phyloP scores from a whole-genome alignment of 2,888 invertebrate genomes.

The Cantharis flavilabris region DNA sequence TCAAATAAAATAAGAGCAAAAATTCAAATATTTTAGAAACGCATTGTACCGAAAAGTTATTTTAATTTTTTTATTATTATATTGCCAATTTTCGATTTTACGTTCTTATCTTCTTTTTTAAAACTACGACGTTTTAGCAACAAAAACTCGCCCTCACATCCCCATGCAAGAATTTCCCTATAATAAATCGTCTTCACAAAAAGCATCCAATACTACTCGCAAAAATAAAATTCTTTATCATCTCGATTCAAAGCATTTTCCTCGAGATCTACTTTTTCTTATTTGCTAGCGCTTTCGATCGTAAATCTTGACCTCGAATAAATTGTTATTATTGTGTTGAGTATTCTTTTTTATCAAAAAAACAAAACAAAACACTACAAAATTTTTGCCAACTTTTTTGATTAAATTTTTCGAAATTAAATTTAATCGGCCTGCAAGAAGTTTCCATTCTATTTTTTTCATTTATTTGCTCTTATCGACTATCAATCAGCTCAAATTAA shows the following conservation, averaged over 20 bases:
- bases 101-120: background rate
- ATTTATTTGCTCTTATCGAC: background rate
- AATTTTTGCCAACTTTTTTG: background rate
- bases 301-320: constrained; percentile 15
- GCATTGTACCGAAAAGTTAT: background rate
- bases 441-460: background rate
- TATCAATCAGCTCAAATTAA: background rate
- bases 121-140: background rate
- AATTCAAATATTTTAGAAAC: background rate
- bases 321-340: constrained; percentile 12
- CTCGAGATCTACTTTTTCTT: constrained; percentile 17
- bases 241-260: constrained; percentile 20
- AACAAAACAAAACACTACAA: background rate
- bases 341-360: background rate
- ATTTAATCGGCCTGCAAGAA: background rate
- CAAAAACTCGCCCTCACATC: constrained; percentile 7
- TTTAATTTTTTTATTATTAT: background rate
- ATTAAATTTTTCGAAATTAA: background rate
- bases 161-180: constrained; percentile 10
- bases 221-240: constrained; percentile 22
- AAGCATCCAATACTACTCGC: constrained; percentile 19
- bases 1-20: constrained; percentile 34
- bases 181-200: constrained; percentile 20
- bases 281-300: constrained; percentile 15
- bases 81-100: background rate